Evolutionary conservation across 2,113 vertebrate genomes (phyloP), one percentile per base, ranked within the genome.

Genomic region (Danionella cerebrum): DNA sequence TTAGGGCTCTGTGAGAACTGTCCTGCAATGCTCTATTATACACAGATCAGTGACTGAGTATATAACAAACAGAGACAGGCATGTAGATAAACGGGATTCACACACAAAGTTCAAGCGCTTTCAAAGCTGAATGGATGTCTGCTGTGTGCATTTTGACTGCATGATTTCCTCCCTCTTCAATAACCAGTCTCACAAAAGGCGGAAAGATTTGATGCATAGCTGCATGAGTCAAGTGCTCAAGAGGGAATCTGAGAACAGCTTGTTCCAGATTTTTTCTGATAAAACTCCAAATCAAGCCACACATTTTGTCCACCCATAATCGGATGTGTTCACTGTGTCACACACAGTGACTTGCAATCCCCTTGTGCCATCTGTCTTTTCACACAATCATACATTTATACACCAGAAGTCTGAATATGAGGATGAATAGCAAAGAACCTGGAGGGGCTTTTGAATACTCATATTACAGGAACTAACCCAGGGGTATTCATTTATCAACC

Each of bases 241-340:
- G 16, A 63, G 55, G 14, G 63, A 62, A 67, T 57, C 41, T 67
- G 68, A 67, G 73, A 67, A 67, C 63, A 71, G 68, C 65, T 63
- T 59, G 70, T 67, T 71, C 63, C 68, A 75, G 68, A 75, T 71
- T 75, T 29, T 53, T 52, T 63, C 31, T 63, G 33, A 54, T 14
- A 52, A 29, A 27, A 31, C 19, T 31, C 48, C 29, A 57, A 60
- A 48, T 39, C 21, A 22, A 67, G 63, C 55, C 12, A 7, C 59
- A 50, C 39, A 39, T 53, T 51, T 36, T 9, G 19, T 59, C 67
- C 59, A 55, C 62, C 65, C 55, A 70, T 70, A 54, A 36, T 63
- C 59, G n/a, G n/a, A n/a, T 35, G 42, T 11, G 16, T 11, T 31
- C 16, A n/a, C 16, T 9, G 25, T 62, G 5, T 29, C 13, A n/a